A percentile compares a stretch with the other conserved stretches of the same genome.
These are phyloP conservation scores for Sepioteuthis lessoniana DNA, from an alignment of 2,888 invertebrate species.

Conservation along the genomic window DNA sequence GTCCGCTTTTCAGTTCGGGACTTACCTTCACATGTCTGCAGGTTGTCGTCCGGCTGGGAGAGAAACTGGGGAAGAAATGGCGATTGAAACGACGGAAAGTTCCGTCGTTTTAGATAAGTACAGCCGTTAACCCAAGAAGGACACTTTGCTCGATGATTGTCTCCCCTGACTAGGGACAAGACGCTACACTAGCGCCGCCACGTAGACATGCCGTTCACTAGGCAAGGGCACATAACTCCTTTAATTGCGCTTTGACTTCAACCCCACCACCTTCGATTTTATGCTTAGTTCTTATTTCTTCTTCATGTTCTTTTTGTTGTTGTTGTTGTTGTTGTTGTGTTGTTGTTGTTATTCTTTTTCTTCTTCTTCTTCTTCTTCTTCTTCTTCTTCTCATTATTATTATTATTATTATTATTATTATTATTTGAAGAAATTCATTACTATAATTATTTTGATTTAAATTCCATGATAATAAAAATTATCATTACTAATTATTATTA, in stretches of 20 bases:
- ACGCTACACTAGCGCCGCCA: background rate
- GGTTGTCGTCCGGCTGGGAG: slow-evolving; percentile 1
- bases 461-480: too few species aligned
- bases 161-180: slow-evolving; percentile 17
- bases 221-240: background rate
- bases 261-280: background rate
- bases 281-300: background rate
- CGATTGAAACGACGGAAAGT: background rate
- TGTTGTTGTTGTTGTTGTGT: background rate
- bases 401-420: background rate
- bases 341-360: background rate
- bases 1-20: background rate
- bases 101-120: background rate
- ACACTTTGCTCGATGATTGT: background rate
- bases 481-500: too few species aligned
- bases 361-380: background rate
- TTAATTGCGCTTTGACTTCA: background rate
- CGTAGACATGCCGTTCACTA: background rate
- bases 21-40: slow-evolving; percentile 13
- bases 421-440: background rate
- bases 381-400: background rate
- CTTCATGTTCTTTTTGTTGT: background rate
- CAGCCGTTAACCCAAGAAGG: slow-evolving; percentile 33
- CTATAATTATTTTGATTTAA: too few species aligned
- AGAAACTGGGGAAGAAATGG: background rate